These are phyloP conservation scores for Cyprinodon variegatus DNA, from an alignment of 2,113 vertebrate species.

Conservation along the genomic window DNA sequence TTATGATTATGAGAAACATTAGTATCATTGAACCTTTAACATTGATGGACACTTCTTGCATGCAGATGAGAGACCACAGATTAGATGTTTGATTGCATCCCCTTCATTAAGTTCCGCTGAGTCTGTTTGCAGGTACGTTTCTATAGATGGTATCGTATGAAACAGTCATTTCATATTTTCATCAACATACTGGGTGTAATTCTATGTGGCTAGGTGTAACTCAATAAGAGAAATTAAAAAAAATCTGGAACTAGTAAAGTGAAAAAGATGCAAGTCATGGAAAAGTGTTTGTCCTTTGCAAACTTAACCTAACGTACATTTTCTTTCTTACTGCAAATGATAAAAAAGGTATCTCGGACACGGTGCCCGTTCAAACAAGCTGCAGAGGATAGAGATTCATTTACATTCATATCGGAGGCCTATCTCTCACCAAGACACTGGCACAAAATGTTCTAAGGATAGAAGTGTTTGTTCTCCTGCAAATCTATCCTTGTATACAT, in stretches of 20 bases:
- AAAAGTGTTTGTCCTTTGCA: background rate
- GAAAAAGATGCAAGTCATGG: background rate
- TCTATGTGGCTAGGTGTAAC: background rate
- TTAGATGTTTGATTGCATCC: conserved; percentile 63
- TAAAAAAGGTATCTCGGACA: conserved; percentile 12
- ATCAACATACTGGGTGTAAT: conserved; percentile 9
- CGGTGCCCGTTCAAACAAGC: conserved; percentile 10
- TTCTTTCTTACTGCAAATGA: background rate
- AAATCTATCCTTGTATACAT: conserved; percentile 16
- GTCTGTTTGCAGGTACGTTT: conserved; percentile 13
- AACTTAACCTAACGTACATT: background rate
- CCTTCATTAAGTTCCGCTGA: conserved; percentile 64
- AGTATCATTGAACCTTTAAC: conserved; percentile 46
- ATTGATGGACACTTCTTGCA: conserved; percentile 55
- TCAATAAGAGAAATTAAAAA: background rate
- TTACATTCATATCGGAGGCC: conserved; percentile 38
- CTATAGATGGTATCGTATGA: background rate
- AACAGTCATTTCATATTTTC: conserved; percentile 26
- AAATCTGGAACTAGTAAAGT: conserved; percentile 3
- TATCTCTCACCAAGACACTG: conserved; percentile 30
- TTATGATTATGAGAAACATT: background rate
- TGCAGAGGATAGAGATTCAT: conserved; percentile 31
- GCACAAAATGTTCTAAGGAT: conserved; percentile 20
- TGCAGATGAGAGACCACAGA: conserved; percentile 65
- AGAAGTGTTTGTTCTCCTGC: conserved; percentile 20